Base-by-base conservation (phyloP, 2,113 vertebrate genomes). In the Sminthopsis crassicaudata region DNA sequence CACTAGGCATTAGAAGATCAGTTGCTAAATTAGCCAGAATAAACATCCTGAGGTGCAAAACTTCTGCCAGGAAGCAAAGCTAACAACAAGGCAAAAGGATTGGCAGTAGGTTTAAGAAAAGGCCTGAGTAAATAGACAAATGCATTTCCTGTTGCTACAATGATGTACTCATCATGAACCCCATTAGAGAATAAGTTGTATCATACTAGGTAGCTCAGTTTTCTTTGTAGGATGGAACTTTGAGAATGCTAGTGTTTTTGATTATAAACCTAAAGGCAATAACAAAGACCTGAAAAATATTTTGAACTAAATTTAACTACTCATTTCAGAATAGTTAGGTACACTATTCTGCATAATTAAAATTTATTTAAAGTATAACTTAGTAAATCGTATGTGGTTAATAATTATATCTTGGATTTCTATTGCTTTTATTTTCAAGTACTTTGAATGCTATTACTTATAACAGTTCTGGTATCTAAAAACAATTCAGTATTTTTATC, bases 1-100 rank as follows among this genome's bases (percentile, higher is more conserved):
- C 90, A 96, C 12, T 53, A 96, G 94, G 92, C 97, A 67, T 91
- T 90, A 94, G 95, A 97, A 97, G 92, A 98, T 98, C 95, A 94
- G 93, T 93, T 96, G 92, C 90, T 97, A 97, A 98, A 97, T 98
- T 96, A 98, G 95, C 95, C 96, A 96, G 67, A 98, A 97, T 97
- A 98, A 98, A 98, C 27, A 93, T 96, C 98, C 97, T 48, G 92
- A 97, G 96, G 97, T 95, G 67, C 51, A 94, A 95, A 96, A 55
- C 46, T 50, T 51, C 52, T 94, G 95, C 96, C 96, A 97, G 96
- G 50, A 89, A 1, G 0, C 90, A 93, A 91, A 93, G 94, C 55
- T 96, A 48, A 84, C 54, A 93, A 89, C 30, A 89, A 93, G 12
- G 57, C 88, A 91, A 26, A 19, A 46, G 27, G n/a, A 52, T 84